A percentile compares a stretch with the other conserved stretches of the same genome.
Conservation (phyloP, 1,140 invertebrate genomes). For the Venturia canescens region DNA sequence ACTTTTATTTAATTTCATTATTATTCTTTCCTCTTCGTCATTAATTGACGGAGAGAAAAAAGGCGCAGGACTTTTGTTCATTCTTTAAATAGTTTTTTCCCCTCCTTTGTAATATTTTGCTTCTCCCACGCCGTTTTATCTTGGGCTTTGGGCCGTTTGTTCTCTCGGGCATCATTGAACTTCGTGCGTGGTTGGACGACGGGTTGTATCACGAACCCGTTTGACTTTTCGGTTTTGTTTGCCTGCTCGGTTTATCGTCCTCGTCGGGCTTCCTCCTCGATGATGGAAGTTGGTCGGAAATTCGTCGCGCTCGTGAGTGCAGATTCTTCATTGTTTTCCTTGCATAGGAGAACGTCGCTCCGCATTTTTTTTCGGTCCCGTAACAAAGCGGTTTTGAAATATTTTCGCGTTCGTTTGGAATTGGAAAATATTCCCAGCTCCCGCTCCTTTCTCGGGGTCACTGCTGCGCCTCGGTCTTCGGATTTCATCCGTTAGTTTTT, state of each 20-base stretch:
- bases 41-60: too few species aligned
- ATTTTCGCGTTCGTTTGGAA: neutral
- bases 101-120: too few species aligned
- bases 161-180: neutral
- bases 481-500: constrained; percentile 20
- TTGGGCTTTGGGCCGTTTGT: neutral
- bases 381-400: too few species aligned
- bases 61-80: too few species aligned
- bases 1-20: too few species aligned
- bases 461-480: neutral
- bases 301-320: too few species aligned
- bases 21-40: too few species aligned
- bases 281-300: too few species aligned
- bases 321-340: too few species aligned
- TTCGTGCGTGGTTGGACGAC: neutral
- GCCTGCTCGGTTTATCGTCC: neutral
- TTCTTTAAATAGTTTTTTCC: too few species aligned
- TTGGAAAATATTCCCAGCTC: neutral
- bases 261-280: too few species aligned
- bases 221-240: neutral
- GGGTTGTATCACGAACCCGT: neutral
- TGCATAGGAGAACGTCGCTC: neutral
- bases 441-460: neutral
- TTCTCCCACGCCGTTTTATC: neutral
- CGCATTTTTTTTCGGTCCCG: neutral